Percentiles rank a stretch among this genome's conserved stretches.
These are phyloP conservation scores for Pomatostomus ruficeps DNA, from an alignment of 2,113 vertebrate genomes.

Conservation along the genomic window DNA sequence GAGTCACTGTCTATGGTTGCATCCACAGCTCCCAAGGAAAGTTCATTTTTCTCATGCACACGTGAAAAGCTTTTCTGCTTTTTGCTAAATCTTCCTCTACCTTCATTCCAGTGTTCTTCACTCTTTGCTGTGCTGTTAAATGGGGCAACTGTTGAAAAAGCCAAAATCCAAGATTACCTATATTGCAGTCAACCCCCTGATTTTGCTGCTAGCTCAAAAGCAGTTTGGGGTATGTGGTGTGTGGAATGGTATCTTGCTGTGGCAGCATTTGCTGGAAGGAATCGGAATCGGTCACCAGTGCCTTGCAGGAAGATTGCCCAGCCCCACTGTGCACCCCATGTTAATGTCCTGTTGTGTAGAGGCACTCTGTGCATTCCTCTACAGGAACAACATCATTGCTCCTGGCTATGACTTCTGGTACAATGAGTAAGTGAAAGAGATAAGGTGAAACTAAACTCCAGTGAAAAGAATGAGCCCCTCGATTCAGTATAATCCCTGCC, in stretches of 20 bases:
- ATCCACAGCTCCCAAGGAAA: background rate
- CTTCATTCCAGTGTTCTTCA: background rate
- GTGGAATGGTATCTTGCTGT: background rate
- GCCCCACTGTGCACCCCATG: background rate
- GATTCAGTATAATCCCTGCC: background rate
- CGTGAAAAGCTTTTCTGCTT: background rate
- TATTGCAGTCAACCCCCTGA: background rate
- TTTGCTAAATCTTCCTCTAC: background rate
- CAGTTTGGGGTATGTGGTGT: background rate
- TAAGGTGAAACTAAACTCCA: constrained; percentile 6
- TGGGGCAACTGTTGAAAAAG: background rate
- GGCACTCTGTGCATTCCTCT: background rate
- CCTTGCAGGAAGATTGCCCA: background rate
- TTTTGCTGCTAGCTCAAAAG: background rate
- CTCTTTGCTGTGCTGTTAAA: background rate
- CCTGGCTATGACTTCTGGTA: background rate
- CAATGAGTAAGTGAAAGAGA: background rate
- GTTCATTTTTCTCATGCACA: rapidly evolving
- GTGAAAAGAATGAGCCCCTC: background rate
- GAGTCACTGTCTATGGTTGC: background rate
- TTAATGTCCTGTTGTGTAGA: background rate
- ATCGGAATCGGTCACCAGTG: background rate
- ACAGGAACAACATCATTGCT: background rate
- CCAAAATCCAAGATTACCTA: background rate
- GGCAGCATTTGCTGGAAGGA: background rate